A percentile compares a stretch with the other conserved stretches of the same genome.
These are phyloP conservation scores for Limnephilus rhombicus DNA, from an alignment of 2,888 invertebrate species.

Conservation along the genomic window DNA sequence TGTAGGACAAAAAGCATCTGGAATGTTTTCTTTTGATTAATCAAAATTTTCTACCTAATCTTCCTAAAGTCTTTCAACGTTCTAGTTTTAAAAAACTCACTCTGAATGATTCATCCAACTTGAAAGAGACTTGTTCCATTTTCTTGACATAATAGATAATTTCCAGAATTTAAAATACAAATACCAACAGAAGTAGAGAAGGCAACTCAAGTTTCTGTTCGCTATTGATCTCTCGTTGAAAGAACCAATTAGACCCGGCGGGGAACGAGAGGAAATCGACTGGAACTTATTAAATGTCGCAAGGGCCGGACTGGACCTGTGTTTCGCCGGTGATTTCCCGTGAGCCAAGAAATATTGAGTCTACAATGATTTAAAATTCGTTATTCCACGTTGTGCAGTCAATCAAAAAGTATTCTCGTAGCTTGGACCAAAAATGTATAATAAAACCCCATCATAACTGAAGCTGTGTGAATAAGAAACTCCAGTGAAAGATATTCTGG, in stretches of 20 bases:
- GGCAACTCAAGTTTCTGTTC: not conserved
- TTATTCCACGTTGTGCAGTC: too few relatives aligned
- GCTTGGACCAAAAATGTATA: too few relatives aligned
- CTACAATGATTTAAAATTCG: not conserved
- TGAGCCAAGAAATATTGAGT: not conserved
- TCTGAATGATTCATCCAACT: not conserved
- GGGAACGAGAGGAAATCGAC: not conserved
- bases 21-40: too few relatives aligned
- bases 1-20: too few relatives aligned
- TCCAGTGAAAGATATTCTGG: too few relatives aligned
- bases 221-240: conserved; percentile 30
- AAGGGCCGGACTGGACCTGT: not conserved
- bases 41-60: too few relatives aligned
- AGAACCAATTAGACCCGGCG: conserved; percentile 23
- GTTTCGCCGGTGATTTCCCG: not conserved
- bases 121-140: not conserved
- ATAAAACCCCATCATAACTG: too few relatives aligned
- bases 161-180: not conserved
- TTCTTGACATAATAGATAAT: not conserved
- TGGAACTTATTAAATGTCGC: not conserved
- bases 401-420: too few relatives aligned
- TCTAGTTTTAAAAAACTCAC: not conserved
- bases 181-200: not conserved
- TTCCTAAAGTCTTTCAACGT: too few relatives aligned
- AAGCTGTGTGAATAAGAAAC: too few relatives aligned